Evolutionary conservation across 2,797 vertebrate species (phyloP).

Genomic region (Eleutherodactylus coqui): DNA sequence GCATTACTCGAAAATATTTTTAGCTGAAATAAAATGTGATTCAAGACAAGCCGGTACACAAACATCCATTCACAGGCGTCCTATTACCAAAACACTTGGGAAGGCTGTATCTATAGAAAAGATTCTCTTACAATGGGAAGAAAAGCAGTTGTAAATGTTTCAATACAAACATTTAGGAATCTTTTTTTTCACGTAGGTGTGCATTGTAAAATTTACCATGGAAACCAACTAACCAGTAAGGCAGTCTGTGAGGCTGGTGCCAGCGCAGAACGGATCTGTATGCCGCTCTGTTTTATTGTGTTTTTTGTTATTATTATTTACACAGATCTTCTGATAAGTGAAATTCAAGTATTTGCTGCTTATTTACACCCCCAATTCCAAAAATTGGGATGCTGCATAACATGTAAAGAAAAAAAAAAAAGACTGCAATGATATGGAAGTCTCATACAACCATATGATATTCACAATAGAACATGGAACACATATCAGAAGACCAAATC

Average conservation of each 20-base stretch:
- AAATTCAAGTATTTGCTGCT: too few relatives aligned
- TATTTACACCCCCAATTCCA: too few relatives aligned
- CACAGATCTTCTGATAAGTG: too few relatives aligned
- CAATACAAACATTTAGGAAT: constrained; percentile 3
- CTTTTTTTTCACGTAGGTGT: constrained; percentile 28
- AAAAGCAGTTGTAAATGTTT: background rate
- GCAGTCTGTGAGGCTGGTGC: background rate
- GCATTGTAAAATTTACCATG: constrained; percentile 43
- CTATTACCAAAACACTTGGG: background rate
- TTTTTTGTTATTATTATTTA: too few relatives aligned
- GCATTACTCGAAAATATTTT: background rate
- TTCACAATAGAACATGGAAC: too few relatives aligned
- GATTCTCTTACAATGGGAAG: background rate
- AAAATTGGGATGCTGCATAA: too few relatives aligned
- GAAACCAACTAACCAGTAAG: constrained; percentile 32
- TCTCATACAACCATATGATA: too few relatives aligned
- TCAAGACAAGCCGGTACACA: background rate
- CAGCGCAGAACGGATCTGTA: background rate
- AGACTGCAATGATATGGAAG: too few relatives aligned
- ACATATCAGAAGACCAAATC: too few relatives aligned
- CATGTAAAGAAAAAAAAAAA: too few relatives aligned
- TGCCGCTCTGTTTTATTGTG: background rate
- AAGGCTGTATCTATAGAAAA: background rate
- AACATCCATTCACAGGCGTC: background rate
- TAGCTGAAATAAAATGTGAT: background rate